Percentiles rank a stretch among this genome's conserved stretches.
Conservation (phyloP, 2,113 vertebrate species). For the Potamarius usumacintae region DNA sequence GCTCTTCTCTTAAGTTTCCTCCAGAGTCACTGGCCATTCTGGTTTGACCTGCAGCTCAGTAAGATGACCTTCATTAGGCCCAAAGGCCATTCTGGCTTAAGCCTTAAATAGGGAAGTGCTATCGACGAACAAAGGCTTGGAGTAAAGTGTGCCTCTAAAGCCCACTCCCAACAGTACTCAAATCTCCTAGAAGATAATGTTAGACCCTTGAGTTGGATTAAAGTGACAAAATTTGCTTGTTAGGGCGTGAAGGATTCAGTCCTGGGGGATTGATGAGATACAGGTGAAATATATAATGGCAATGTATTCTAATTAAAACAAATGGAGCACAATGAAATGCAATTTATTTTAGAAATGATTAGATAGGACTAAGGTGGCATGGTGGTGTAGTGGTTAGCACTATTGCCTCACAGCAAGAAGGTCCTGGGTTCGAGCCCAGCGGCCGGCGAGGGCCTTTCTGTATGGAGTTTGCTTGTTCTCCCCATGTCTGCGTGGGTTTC, state of each 20-base stretch:
- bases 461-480: too few relatives aligned
- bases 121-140: conserved; percentile 4
- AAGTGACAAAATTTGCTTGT: conserved; percentile 14
- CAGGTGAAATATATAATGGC: conserved; percentile 1
- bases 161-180: conserved; percentile 6
- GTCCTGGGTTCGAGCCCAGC: too few relatives aligned
- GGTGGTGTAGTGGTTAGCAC: too few relatives aligned
- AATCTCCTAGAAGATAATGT: conserved; percentile 17
- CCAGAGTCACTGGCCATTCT: conserved; percentile 6
- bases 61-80: conserved; percentile 38
- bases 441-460: too few relatives aligned
- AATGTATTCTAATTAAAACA: not conserved
- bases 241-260: not conserved
- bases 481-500: too few relatives aligned
- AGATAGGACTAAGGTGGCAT: not conserved
- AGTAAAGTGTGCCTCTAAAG: conserved; percentile 9
- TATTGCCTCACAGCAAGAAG: too few relatives aligned
- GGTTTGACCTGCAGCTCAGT: conserved; percentile 26
- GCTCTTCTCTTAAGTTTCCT: conserved; percentile 19
- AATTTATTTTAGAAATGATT: not conserved
- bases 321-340: not conserved
- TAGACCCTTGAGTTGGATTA: conserved; percentile 12
- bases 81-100: conserved; percentile 16
- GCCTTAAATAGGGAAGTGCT: conserved; percentile 17
- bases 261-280: conserved; percentile 2